phyloP scores from a whole-genome alignment of 2,113 vertebrate genomes.

The Alosa alosa region DNA sequence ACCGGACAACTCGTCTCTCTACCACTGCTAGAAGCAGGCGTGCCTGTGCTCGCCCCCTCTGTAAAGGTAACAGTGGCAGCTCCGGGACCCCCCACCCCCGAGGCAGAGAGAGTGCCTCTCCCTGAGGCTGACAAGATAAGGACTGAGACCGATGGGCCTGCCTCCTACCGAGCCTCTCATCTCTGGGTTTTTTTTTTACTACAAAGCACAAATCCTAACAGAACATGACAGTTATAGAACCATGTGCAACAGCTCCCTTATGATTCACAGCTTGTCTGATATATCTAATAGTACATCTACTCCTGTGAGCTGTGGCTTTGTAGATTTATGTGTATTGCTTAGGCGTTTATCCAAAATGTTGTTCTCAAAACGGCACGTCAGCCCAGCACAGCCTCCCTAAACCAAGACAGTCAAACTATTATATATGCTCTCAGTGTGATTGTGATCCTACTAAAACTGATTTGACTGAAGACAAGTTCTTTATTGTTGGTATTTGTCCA shows the following conservation, averaged over 20 bases:
- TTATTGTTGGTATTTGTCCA: not conserved
- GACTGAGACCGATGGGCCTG: not conserved
- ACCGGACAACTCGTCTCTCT: not conserved
- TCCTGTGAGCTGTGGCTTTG: not conserved
- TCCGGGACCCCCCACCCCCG: not conserved
- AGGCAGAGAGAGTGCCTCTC: not conserved
- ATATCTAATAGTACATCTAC: not conserved
- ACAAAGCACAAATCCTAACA: not conserved
- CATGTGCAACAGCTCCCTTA: not conserved
- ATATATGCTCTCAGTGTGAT: too few species aligned
- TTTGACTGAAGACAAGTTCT: not conserved
- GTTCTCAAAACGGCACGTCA: not conserved
- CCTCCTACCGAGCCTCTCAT: not conserved
- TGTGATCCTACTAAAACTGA: not conserved
- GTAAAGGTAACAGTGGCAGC: not conserved
- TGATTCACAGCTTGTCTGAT: not conserved
- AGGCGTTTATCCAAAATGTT: not conserved
- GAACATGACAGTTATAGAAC: not conserved
- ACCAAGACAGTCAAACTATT: too few species aligned
- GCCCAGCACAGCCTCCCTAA: too few species aligned
- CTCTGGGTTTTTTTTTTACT: not conserved
- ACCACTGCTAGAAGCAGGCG: not conserved
- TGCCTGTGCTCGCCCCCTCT: not conserved
- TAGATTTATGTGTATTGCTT: not conserved
- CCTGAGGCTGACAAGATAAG: not conserved